A percentile compares a stretch with the other conserved stretches of the same genome.
phyloP scores from a whole-genome alignment of 2,888 invertebrate species.

The Chironomus riparius region DNA sequence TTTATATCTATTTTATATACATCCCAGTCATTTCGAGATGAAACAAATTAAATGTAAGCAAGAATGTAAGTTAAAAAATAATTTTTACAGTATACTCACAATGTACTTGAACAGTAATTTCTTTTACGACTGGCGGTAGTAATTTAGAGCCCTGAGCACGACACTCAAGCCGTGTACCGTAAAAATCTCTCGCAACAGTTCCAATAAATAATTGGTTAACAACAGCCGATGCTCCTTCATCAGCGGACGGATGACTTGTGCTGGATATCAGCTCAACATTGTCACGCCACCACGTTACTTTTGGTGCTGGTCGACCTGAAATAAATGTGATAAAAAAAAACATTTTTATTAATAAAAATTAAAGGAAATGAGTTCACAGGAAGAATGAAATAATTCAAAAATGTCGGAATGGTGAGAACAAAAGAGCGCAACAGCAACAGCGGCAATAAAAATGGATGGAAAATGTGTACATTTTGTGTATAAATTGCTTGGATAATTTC shows the following conservation, averaged over 20 bases:
- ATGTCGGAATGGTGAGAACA: background rate
- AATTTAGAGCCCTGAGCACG: constrained; percentile 65
- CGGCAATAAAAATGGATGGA: background rate
- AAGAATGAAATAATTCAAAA: background rate
- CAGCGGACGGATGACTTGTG: constrained; percentile 55
- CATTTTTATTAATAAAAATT: background rate
- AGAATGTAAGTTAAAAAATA: background rate
- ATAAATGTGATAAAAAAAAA: background rate
- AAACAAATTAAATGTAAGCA: background rate
- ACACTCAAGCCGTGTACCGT: constrained; percentile 67
- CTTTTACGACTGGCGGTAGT: constrained; percentile 57
- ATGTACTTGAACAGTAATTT: constrained; percentile 67
- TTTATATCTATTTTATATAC: no score
- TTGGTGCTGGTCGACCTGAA: constrained; percentile 69
- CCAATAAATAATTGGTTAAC: constrained; percentile 69
- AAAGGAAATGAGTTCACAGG: background rate
- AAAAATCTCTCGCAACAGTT: constrained; percentile 60
- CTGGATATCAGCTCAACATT: constrained; percentile 58
- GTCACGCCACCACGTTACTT: constrained; percentile 76
- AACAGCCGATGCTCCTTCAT: constrained; percentile 50
- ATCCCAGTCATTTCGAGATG: no score
- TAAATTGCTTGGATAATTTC: constrained; percentile 22
- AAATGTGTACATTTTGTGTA: background rate
- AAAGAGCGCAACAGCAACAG: background rate
- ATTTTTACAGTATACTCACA: constrained; percentile 44